Evolutionary conservation across 2,113 vertebrate genomes (phyloP).

Genomic region (Anarhynchus alexandrinus): DNA sequence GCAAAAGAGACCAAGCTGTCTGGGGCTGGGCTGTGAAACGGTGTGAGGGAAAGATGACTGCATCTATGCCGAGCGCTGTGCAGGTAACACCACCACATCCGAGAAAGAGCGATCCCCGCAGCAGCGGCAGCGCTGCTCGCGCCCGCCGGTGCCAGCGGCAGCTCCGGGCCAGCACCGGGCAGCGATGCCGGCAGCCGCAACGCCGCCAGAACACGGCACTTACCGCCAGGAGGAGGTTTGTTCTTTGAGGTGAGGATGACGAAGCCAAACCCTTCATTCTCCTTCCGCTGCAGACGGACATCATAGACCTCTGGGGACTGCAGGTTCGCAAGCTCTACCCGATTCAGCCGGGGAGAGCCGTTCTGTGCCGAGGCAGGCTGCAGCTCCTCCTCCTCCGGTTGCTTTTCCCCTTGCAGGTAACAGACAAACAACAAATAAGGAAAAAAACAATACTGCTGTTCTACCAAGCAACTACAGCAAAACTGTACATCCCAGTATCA

Average conservation of each 20-base stretch:
- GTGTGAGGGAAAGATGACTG: not conserved
- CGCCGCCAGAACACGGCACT: not conserved
- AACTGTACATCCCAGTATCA: not conserved
- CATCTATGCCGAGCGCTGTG: no score
- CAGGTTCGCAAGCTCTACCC: constrained; percentile 54
- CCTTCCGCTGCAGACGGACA: constrained; percentile 87
- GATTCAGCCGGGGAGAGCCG: constrained; percentile 77
- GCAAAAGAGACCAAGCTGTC: not conserved
- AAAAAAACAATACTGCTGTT: not conserved
- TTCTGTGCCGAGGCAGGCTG: constrained; percentile 60
- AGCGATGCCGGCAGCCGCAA: not conserved
- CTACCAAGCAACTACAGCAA: not conserved
- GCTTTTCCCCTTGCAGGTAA: constrained; percentile 69
- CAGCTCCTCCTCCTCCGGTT: constrained; percentile 55
- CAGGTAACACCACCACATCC: not conserved
- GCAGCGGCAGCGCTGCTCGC: not conserved
- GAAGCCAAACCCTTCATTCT: constrained; percentile 95
- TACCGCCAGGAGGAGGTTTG: constrained; percentile 94
- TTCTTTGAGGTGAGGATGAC: constrained; percentile 97
- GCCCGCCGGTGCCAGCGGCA: not conserved
- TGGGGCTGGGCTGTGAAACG: not conserved
- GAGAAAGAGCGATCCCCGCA: no score
- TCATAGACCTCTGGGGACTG: constrained; percentile 80
- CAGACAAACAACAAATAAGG: not conserved
- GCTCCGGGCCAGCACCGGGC: not conserved